These are phyloP conservation scores for Chymomyza fuscimana DNA, from an alignment of 2,888 invertebrate species.

Conservation along the genomic window DNA sequence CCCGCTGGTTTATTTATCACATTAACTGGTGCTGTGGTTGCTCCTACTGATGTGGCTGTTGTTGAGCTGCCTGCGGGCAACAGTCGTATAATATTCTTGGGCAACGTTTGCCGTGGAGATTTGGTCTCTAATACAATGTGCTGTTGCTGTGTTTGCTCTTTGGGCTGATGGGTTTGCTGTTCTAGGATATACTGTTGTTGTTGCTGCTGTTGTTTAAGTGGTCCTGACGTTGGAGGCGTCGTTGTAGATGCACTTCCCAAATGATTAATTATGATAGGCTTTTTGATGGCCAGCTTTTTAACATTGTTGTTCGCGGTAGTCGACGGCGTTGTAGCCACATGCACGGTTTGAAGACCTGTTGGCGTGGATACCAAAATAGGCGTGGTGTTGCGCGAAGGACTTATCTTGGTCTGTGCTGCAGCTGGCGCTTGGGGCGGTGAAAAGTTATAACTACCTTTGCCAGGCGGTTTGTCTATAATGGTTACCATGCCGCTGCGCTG, in stretches of 20 bases:
- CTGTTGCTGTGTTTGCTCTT: conserved; percentile 33
- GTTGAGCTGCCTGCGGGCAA: conserved; percentile 45
- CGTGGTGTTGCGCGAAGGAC: conserved; percentile 59
- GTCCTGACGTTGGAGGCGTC: conserved; percentile 10
- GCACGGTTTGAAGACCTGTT: conserved; percentile 77
- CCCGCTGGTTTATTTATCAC: conserved; percentile 25
- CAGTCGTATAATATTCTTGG: conserved; percentile 71
- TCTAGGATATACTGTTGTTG: background rate
- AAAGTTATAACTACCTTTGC: conserved; percentile 15
- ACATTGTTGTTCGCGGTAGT: conserved; percentile 48
- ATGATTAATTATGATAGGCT: conserved; percentile 74
- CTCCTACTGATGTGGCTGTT: background rate
- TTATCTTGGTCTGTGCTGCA: conserved; percentile 20
- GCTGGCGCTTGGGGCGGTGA: background rate
- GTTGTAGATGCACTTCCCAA: conserved; percentile 30
- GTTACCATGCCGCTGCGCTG: conserved; percentile 47
- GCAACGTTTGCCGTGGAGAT: conserved; percentile 46
- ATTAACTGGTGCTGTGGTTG: conserved; percentile 34
- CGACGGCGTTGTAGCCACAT: conserved; percentile 69
- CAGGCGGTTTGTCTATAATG: conserved; percentile 36
- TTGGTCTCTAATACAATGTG: conserved; percentile 6
- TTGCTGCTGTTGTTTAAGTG: conserved; percentile 30
- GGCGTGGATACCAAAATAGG: conserved; percentile 78
- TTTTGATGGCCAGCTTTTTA: conserved; percentile 72
- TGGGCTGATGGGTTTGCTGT: conserved; percentile 15